Base-by-base conservation (phyloP, 2,888 invertebrate genomes). In the Entomobrya multifasciata region DNA sequence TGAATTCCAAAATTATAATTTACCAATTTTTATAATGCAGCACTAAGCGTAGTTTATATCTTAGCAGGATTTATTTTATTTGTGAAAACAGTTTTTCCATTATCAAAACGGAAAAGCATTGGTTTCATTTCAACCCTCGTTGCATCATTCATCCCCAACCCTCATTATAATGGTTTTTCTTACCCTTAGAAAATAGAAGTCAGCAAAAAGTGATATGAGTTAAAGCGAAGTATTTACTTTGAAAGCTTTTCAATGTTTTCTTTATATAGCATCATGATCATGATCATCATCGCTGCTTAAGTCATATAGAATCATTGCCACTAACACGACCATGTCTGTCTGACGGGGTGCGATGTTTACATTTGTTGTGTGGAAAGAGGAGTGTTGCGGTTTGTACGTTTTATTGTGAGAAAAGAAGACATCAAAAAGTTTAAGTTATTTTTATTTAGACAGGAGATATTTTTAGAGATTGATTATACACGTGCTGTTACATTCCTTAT, bases 241-340 rank as follows among this genome's bases (percentile, higher is more conserved):
- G 87, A 84, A 87, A 87, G 87, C 87, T 72, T 87, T 87, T 87
- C 80, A 79, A 74, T 87, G 87, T 87, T 87, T 70, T 72, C 27
- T 44, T 74, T 65, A n/a, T n/a, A n/a, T n/a, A 60, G 76, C 22
- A 52, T 65, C 74, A 81, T 80, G 57, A 76, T 77, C 55, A 72
- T 79, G n/a, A n/a, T n/a, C n/a, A n/a, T n/a, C n/a, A n/a, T n/a
- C n/a, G n/a, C n/a, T n/a, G n/a, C n/a, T n/a, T n/a, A n/a, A n/a
- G n/a, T n/a, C n/a, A n/a, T n/a, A 55, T 22, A 20, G 15, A 20
- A 20, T 55, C 55, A 55, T 55, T 55, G 20, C 20, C 22, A 20
- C 55, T 27, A 62, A 62, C 62, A 15, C 2, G n/a, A 30, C 30
- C 13, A n/a, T 10, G 13, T 62, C 15, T 30, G 27, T 25, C n/a